Evolutionary conservation across 2,113 vertebrate species (phyloP).

Genomic region (Ranitomeya imitator): DNA sequence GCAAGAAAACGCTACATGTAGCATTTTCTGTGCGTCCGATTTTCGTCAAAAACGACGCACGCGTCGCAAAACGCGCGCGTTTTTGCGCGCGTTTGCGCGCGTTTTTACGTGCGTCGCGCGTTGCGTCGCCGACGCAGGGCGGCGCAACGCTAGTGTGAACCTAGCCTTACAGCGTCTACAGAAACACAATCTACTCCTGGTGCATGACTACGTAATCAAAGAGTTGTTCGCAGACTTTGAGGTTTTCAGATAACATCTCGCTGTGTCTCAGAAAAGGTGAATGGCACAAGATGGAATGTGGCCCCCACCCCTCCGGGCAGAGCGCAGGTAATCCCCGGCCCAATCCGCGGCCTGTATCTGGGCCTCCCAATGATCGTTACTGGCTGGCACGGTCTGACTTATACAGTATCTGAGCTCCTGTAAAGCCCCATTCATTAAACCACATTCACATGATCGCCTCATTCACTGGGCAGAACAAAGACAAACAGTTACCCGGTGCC

Average conservation of each 20-base stretch:
- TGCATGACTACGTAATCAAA: constrained; percentile 23
- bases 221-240: constrained; percentile 15
- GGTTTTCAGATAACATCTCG: constrained; percentile 8
- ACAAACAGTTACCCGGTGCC: constrained; percentile 39
- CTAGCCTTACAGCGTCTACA: not conserved
- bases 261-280: constrained; percentile 29
- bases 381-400: not conserved
- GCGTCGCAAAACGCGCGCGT: too few species aligned
- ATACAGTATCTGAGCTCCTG: constrained; percentile 15
- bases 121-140: too few species aligned
- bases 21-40: too few species aligned
- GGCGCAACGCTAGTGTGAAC: too few species aligned
- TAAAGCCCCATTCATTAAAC: constrained; percentile 47
- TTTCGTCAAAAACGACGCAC: too few species aligned
- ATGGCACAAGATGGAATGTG: not conserved
- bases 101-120: too few species aligned
- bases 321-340: not conserved
- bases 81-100: too few species aligned
- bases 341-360: constrained; percentile 13
- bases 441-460: constrained; percentile 34
- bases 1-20: too few species aligned
- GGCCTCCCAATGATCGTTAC: not conserved
- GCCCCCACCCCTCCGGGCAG: not conserved
- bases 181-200: not conserved
- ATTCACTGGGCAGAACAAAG: constrained; percentile 46